These are phyloP conservation scores for Lithobates pipiens DNA, from an alignment of 2,797 vertebrate genomes.

Conservation along the genomic window DNA sequence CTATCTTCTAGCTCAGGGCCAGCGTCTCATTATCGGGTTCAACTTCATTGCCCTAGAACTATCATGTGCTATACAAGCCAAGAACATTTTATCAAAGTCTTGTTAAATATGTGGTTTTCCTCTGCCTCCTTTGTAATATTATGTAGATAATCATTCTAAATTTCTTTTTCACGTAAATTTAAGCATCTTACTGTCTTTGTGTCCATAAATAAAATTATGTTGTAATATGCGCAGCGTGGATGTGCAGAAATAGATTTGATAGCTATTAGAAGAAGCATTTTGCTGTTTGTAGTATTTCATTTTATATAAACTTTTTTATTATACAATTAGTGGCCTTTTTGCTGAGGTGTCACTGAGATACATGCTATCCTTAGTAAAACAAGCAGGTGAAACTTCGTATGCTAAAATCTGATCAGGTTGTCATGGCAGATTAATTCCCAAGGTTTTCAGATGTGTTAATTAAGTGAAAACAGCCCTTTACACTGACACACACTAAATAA, in stretches of 20 bases:
- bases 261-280: too few species aligned
- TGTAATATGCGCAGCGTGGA: neutral
- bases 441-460: constrained; percentile 56
- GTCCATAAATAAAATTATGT: neutral
- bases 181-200: neutral
- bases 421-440: constrained; percentile 46
- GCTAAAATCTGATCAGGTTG: constrained; percentile 49
- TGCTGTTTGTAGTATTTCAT: too few species aligned
- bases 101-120: neutral
- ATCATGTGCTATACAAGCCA: too few species aligned
- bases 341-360: neutral
- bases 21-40: neutral
- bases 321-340: neutral
- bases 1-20: neutral
- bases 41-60: neutral
- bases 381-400: constrained; percentile 38
- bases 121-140: neutral
- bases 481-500: constrained; percentile 56
- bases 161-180: too few species aligned
- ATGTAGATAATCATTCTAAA: too few species aligned
- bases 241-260: too few species aligned
- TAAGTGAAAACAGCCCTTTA: constrained; percentile 55
- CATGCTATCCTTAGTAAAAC: neutral
- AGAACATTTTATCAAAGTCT: neutral
- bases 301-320: too few species aligned